Conservation (phyloP, 2,113 vertebrate genomes). For the Corydoras maculifer region DNA sequence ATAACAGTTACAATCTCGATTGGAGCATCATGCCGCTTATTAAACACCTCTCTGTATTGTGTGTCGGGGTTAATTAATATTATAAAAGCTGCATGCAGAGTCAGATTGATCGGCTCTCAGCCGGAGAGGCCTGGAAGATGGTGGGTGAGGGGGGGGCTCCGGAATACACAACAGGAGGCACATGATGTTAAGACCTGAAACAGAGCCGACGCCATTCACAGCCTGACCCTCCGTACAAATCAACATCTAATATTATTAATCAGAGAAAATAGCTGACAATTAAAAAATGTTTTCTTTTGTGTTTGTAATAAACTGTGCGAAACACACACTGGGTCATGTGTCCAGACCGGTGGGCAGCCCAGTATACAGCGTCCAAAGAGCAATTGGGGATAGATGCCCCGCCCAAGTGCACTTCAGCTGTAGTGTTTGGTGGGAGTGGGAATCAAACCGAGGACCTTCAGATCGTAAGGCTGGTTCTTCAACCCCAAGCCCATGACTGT, state of each 20-base stretch:
- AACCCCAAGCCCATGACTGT: too few relatives aligned
- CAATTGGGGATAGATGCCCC: too few relatives aligned
- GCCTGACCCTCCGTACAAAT: conserved; percentile 51
- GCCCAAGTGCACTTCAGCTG: too few relatives aligned
- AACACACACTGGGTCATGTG: too few relatives aligned
- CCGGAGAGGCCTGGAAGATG: conserved; percentile 47
- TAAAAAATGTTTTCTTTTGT: conserved; percentile 35
- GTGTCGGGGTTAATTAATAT: conserved; percentile 23
- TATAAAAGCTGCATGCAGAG: conserved; percentile 23
- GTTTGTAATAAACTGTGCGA: too few relatives aligned
- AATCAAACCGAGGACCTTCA: too few relatives aligned
- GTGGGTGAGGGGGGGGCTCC: conserved; percentile 42
- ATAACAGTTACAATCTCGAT: too few relatives aligned
- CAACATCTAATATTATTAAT: conserved; percentile 42
- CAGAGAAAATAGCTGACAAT: conserved; percentile 53
- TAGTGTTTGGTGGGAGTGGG: too few relatives aligned
- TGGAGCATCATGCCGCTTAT: too few relatives aligned
- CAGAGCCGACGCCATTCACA: conserved; percentile 52
- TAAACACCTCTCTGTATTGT: background rate
- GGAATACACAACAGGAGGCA: conserved; percentile 43
- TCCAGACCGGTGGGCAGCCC: too few relatives aligned
- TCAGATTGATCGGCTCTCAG: conserved; percentile 25
- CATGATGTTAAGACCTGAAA: conserved; percentile 32
- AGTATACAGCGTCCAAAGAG: too few relatives aligned
- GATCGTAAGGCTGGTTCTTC: too few relatives aligned